Evolutionary conservation across 2,888 invertebrate species (phyloP), one percentile per base, ranked within the genome.

Genomic region (Clusia tigrina): DNA sequence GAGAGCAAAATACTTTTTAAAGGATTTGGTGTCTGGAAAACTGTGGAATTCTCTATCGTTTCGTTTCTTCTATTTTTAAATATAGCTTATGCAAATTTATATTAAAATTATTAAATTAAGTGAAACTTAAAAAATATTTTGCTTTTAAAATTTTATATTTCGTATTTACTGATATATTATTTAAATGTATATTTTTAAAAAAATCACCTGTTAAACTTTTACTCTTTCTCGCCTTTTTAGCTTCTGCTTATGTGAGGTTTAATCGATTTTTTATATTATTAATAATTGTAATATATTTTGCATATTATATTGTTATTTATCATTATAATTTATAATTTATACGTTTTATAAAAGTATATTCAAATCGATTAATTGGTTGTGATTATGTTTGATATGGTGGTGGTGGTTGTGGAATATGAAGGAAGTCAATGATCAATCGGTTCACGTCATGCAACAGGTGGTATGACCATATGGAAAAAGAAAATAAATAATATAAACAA

Each of bases 181-280:
- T n/a, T n/a, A n/a, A n/a, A n/a, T n/a, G n/a, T n/a, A 52, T 57
- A 58, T 20, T 17, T 55, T 38, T 51, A 54, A 64, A 17, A 56
- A 63, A 79, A 89, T 93, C 92, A 94, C 93, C 93, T 89, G 92
- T 87, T 86, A 92, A 86, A 85, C 93, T 94, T 89, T 94, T 94
- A 89, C 93, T 93, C 89, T 92, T 91, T 89, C 91, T 90, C 88
- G 92, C 92, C 91, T 94, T 94, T 93, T 94, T 95, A 89, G 93
- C 93, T 90, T 95, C 94, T 95, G 88, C 82, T 83, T 82, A 84
- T 84, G 81, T 60, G 18, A 60, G 55, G 61, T 22, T 70, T 66
- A 61, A 65, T 62, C 56, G 48, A 60, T 64, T 53, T 37, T 57
- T 60, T 59, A 65, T 63, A 48, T 37, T 38, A 15, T 24, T 42